Conservation (phyloP, 2,797 vertebrate genomes). For the Chaetodon trifasciatus region DNA sequence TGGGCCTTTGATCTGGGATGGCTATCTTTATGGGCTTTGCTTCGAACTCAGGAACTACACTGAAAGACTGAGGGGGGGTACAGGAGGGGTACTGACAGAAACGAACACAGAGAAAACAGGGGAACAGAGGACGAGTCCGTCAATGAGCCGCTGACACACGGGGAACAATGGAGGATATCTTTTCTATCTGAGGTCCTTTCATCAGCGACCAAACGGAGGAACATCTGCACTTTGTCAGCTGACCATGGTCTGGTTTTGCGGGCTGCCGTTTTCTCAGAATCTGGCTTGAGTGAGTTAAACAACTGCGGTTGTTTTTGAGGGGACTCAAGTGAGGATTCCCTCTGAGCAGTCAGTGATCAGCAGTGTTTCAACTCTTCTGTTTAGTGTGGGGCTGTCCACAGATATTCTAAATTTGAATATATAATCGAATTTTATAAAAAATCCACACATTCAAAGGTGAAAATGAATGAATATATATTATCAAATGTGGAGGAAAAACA, state of each 20-base stretch:
- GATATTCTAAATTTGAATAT: too few species aligned
- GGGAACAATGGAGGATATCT: neutral
- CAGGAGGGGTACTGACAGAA: neutral
- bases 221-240: neutral
- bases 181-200: neutral
- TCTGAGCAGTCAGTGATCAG: too few species aligned
- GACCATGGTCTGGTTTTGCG: neutral
- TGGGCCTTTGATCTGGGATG: slow-evolving; percentile 65
- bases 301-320: neutral
- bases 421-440: too few species aligned
- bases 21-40: slow-evolving; percentile 59
- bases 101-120: slow-evolving; percentile 2
- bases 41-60: slow-evolving; percentile 17
- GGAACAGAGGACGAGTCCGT: neutral
- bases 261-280: too few species aligned
- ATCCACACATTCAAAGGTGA: too few species aligned
- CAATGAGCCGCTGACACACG: too few species aligned
- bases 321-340: too few species aligned
- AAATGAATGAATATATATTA: too few species aligned
- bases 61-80: neutral
- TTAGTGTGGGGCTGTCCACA: too few species aligned
- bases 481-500: too few species aligned
- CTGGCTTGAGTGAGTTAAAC: neutral
- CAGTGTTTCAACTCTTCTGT: too few species aligned
- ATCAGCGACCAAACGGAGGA: neutral